Evolutionary conservation across 2,113 vertebrate species (phyloP).

Genomic region (Pampusana beccarii): DNA sequence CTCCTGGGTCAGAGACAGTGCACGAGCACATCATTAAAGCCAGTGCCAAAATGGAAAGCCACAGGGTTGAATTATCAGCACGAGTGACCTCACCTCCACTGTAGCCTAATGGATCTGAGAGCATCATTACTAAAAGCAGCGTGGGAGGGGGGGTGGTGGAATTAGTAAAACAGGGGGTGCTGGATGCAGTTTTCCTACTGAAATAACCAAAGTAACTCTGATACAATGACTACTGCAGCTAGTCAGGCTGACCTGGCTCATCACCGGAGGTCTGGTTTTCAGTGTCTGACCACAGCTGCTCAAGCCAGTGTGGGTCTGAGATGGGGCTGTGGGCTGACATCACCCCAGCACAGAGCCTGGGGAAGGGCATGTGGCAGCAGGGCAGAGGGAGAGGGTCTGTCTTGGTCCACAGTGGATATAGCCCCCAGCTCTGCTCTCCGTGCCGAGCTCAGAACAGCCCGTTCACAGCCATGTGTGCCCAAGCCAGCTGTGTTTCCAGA

Average conservation of each 20-base stretch:
- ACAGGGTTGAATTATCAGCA: background rate
- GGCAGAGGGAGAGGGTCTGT: background rate
- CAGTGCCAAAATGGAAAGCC: background rate
- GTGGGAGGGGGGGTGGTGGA: too few species aligned
- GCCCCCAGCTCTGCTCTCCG: background rate
- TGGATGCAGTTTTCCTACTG: background rate
- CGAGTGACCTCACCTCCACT: background rate
- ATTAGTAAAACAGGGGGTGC: background rate
- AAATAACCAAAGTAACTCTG: background rate
- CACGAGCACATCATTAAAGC: fast-evolving
- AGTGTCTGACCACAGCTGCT: background rate
- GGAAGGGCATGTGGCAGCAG: background rate
- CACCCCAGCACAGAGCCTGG: background rate
- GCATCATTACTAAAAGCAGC: background rate
- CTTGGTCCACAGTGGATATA: background rate
- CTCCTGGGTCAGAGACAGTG: background rate
- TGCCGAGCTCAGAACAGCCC: background rate
- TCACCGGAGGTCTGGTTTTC: background rate
- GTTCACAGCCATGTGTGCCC: background rate
- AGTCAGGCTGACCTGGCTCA: background rate
- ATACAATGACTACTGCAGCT: background rate
- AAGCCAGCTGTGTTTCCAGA: background rate
- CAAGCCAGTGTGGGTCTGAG: background rate
- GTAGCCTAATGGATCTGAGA: background rate
- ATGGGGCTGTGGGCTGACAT: background rate